These are phyloP conservation scores for Phylloscopus trochilus DNA, from an alignment of 2,113 vertebrate species.

Conservation along the genomic window DNA sequence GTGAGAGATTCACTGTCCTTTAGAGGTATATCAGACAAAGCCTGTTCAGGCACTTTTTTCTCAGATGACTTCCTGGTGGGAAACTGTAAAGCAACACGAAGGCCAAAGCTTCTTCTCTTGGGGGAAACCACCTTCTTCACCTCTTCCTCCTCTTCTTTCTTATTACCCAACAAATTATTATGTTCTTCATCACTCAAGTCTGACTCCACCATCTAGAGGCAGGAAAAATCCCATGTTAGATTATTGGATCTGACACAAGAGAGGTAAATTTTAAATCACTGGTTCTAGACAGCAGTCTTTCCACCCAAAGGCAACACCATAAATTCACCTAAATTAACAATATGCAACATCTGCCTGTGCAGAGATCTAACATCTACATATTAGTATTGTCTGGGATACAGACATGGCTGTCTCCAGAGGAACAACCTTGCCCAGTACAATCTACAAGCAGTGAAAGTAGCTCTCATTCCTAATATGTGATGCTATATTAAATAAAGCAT, in stretches of 20 bases:
- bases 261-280: not conserved
- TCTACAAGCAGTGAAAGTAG: not conserved
- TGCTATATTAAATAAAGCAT: not conserved
- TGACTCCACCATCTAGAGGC: constrained; percentile 61
- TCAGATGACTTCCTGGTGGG: constrained; percentile 78
- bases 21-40: constrained; percentile 22
- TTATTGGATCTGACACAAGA: not conserved
- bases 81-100: constrained; percentile 90
- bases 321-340: not conserved
- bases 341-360: not conserved
- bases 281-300: not conserved
- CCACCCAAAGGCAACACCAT: not conserved
- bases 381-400: not conserved
- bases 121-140: not conserved
- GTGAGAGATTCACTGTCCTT: constrained; percentile 27
- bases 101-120: constrained; percentile 78
- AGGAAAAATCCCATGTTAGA: not conserved
- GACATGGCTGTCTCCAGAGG: not conserved
- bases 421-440: not conserved
- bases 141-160: constrained; percentile 69
- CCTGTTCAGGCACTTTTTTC: constrained; percentile 32
- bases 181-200: constrained; percentile 69
- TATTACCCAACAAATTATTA: constrained; percentile 48
- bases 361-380: not conserved
- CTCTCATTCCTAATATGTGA: not conserved